phyloP scores from a whole-genome alignment of 2,797 vertebrate species.

The Tolypeutes matacus region DNA sequence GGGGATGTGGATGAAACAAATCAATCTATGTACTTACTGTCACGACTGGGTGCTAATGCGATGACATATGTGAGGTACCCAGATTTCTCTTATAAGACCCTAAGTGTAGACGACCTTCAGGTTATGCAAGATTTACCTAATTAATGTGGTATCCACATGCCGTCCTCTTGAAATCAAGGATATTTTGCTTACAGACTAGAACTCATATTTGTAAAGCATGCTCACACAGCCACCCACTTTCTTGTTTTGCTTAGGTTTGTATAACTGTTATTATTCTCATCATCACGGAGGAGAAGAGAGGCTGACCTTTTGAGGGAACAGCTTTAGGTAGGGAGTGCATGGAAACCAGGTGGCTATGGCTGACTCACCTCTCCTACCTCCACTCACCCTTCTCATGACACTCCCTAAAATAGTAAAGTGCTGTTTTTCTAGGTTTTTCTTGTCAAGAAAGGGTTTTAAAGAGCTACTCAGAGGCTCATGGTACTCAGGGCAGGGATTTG shows the following conservation, averaged over 20 bases:
- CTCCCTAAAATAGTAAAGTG: slow-evolving; percentile 24
- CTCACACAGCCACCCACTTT: background rate
- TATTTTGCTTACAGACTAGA: background rate
- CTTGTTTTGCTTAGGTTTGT: background rate
- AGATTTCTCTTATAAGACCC: background rate
- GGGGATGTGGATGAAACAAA: slow-evolving; percentile 44
- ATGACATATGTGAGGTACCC: background rate
- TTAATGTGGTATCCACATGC: background rate
- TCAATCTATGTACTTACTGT: slow-evolving; percentile 11
- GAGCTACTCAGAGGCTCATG: background rate
- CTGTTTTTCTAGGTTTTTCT: background rate
- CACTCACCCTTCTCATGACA: background rate
- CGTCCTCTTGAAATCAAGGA: background rate
- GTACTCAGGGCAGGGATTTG: background rate
- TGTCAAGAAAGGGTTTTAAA: slow-evolving; percentile 20
- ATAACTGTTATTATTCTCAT: background rate
- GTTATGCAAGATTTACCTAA: background rate
- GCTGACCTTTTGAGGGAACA: background rate
- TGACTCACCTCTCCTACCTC: background rate
- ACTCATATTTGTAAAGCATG: background rate
- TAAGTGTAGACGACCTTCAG: background rate
- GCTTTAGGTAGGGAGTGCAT: slow-evolving; percentile 41
- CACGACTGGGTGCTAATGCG: background rate
- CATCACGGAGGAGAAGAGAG: background rate
- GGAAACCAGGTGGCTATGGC: background rate